Conservation (phyloP, 2,797 vertebrate genomes). For the Brachymystax lenok region DNA sequence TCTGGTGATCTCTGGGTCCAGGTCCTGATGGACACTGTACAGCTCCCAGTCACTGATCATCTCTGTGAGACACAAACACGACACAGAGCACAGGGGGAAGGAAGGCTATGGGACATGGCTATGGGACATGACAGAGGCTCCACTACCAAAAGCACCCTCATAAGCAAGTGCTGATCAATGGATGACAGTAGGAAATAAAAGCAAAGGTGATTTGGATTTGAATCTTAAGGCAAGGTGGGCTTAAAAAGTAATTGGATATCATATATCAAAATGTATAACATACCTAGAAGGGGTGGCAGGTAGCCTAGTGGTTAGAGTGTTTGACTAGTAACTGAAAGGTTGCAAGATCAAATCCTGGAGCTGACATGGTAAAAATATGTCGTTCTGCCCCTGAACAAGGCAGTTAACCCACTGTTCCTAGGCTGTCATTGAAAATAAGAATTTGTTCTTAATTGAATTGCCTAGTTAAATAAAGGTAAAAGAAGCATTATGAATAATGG, state of each 20-base stretch:
- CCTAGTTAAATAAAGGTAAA: too few relatives aligned
- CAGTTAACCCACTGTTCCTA: too few relatives aligned
- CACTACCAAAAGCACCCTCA: not conserved
- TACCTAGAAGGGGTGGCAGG: too few relatives aligned
- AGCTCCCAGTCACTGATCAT: conserved; percentile 88
- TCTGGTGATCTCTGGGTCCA: conserved; percentile 78
- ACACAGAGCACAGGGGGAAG: not conserved
- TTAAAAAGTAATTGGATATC: not conserved
- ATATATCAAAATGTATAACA: not conserved
- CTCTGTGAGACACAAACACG: conserved; percentile 70
- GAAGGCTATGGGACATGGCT: not conserved
- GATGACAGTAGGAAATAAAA: not conserved
- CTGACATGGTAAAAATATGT: too few relatives aligned
- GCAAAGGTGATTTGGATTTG: not conserved
- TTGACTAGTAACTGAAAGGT: too few relatives aligned
- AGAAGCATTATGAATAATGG: not conserved
- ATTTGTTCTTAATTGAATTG: too few relatives aligned
- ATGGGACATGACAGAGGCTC: not conserved
- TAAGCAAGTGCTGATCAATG: not conserved
- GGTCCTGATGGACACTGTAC: conserved; percentile 83
- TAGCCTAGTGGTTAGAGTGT: too few relatives aligned
- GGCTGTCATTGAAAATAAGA: too few relatives aligned
- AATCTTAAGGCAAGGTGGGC: not conserved
- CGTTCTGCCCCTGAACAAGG: too few relatives aligned
- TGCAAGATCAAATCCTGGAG: too few relatives aligned